Evolutionary conservation across 2,113 vertebrate species (phyloP).

Genomic region (Glareola pratincola): DNA sequence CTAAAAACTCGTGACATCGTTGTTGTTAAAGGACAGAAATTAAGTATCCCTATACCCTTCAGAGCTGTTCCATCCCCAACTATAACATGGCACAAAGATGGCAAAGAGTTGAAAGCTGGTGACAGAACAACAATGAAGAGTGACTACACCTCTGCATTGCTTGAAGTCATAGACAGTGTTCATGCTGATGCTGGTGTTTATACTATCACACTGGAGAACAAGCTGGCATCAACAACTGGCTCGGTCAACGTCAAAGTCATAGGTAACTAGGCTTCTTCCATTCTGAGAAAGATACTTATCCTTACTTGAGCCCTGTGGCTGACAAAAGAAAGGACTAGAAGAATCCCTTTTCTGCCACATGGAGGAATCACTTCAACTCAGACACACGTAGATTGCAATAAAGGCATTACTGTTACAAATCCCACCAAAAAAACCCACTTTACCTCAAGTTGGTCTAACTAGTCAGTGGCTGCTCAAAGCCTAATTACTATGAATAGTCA

Average conservation of each 20-base stretch:
- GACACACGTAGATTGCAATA: neutral
- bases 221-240: slow-evolving; percentile 85
- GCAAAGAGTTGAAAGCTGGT: slow-evolving; percentile 84
- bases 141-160: slow-evolving; percentile 82
- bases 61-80: slow-evolving; percentile 90
- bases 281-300: neutral
- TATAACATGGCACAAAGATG: slow-evolving; percentile 91
- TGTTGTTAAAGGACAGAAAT: slow-evolving; percentile 91
- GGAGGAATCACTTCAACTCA: neutral
- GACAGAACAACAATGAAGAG: slow-evolving; percentile 87
- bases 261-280: slow-evolving; percentile 74
- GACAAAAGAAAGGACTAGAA: neutral
- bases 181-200: slow-evolving; percentile 88
- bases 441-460: neutral
- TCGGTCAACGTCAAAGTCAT: slow-evolving; percentile 94
- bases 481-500: neutral
- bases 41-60: slow-evolving; percentile 89
- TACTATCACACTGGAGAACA: slow-evolving; percentile 89
- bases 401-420: neutral
- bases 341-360: neutral
- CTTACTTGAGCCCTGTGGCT: neutral
- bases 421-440: neutral
- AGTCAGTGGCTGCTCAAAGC: neutral
- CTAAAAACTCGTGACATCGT: slow-evolving; percentile 86
- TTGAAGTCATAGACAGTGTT: slow-evolving; percentile 86